A percentile compares a stretch with the other conserved stretches of the same genome.
phyloP scores from a whole-genome alignment of 2,797 vertebrate genomes.

The Cuculus canorus region DNA sequence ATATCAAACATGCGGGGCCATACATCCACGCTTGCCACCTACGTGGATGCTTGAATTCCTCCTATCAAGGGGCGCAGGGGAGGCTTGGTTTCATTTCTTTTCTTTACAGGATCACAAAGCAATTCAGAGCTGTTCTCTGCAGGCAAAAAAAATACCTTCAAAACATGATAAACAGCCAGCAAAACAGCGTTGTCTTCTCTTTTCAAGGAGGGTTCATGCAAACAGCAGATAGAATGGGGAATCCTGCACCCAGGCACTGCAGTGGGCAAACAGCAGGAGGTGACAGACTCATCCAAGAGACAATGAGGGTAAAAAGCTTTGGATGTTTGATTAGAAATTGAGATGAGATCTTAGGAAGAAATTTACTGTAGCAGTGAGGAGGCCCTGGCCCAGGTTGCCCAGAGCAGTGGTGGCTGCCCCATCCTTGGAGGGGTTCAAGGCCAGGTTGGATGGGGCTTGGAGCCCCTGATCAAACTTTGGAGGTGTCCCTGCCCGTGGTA shows the following conservation, averaged over 20 bases:
- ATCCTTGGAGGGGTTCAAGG: too few species aligned
- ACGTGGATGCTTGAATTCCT: not conserved
- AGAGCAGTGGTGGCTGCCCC: too few species aligned
- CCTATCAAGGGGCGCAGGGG: not conserved
- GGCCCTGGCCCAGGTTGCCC: too few species aligned
- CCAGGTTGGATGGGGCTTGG: too few species aligned
- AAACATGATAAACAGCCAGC: not conserved
- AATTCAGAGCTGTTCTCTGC: conserved; percentile 19
- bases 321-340: too few species aligned
- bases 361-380: too few species aligned
- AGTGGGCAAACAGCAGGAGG: not conserved
- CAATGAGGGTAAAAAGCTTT: not conserved
- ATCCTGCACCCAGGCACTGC: not conserved
- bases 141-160: not conserved
- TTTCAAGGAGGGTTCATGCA: not conserved
- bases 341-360: too few species aligned
- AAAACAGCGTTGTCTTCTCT: not conserved
- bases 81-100: conserved; percentile 14
- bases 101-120: conserved; percentile 10
- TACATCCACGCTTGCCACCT: not conserved
- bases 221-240: not conserved
- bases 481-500: too few species aligned
- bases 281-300: not conserved
- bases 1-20: not conserved
- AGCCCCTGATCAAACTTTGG: too few species aligned